Evolutionary conservation across 2,888 invertebrate genomes (phyloP), one percentile per base, ranked within the genome.

Genomic region (Agriotes lineatus): DNA sequence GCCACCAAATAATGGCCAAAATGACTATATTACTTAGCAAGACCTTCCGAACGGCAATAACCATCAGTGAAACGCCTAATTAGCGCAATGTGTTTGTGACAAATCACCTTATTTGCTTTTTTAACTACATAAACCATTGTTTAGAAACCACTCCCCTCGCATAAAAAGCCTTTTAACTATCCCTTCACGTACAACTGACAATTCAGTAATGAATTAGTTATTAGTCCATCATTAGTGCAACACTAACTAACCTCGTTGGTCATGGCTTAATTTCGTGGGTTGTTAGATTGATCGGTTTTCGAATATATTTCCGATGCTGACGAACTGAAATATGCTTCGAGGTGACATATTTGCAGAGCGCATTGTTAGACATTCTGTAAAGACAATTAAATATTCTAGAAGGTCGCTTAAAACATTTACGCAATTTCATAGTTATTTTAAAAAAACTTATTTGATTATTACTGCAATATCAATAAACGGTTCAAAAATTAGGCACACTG

Each of bases 1-100:
- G 48, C 50, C 67, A 60, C 35, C n/a, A 52, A 54, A 45, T 67
- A 63, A 61, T 62, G 56, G 30, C 54, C 48, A 20, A 70, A 70
- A 70, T 70, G 70, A 70, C 70, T 70, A 63, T 70, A 70, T 70
- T 67, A 70, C 70, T 67, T 67, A 63, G 63, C 52, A 33, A 42
- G 54, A 20, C 33, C 60, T 67, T 35, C 42, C 33, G 57, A 54
- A 61, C 20, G 58, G 62, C 42, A 70, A 63, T 67, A 61, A 67
- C 54, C 64, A 58, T 58, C 58, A 70, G 45, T 48, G 50, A 67
- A 63, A 64, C 61, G 56, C 61, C 56, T 67, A 70, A 70, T 70
- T 70, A 70, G 33, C 60, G 48, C 67, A 64, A 67, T 64, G 52
- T 57, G 48, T 64, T 67, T 64, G 42, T 64, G 70, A 66, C 60